Evolutionary conservation across 2,113 vertebrate species (phyloP).

Genomic region (Gallinago paraguaiae): DNA sequence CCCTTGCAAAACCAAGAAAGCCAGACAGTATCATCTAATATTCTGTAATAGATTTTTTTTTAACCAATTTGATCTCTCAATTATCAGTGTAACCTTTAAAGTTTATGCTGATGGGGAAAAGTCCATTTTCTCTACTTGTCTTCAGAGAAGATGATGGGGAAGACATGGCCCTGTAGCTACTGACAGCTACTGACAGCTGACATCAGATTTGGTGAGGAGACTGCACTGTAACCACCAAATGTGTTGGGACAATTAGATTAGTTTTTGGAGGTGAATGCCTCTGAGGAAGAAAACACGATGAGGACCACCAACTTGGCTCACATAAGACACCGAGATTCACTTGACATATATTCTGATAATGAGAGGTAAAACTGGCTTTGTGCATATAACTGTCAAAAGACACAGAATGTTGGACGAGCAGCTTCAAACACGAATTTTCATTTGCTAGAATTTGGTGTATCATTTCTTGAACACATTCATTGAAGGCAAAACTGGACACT

Average conservation of each 20-base stretch:
- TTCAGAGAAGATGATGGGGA: background rate
- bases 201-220: background rate
- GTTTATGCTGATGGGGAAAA: background rate
- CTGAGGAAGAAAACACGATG: background rate
- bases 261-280: background rate
- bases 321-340: background rate
- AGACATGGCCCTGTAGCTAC: background rate
- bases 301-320: background rate
- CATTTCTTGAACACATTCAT: background rate
- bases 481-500: background rate
- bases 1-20: background rate
- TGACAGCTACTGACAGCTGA: background rate
- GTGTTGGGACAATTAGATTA: fast-evolving
- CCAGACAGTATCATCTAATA: background rate
- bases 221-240: background rate
- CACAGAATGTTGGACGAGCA: fast-evolving
- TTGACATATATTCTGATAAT: background rate
- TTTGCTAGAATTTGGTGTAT: background rate
- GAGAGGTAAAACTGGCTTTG: background rate
- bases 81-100: background rate
- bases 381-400: background rate
- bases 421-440: background rate
- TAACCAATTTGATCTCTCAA: background rate
- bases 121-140: background rate
- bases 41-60: background rate